Evolutionary conservation across 2,888 invertebrate genomes (phyloP).

Genomic region (Drosophila longiperda): DNA sequence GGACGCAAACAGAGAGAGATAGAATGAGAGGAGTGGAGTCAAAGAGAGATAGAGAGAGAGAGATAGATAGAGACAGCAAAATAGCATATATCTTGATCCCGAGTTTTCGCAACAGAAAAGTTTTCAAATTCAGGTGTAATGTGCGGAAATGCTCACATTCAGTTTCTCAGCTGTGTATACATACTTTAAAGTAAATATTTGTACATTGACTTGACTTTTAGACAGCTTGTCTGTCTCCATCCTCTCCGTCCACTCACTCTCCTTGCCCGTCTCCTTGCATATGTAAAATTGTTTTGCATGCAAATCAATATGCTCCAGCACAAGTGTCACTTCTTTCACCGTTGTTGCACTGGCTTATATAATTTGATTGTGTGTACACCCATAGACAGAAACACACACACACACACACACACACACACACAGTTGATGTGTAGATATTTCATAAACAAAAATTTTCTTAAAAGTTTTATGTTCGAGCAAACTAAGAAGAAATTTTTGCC

Average conservation of each 20-base stretch:
- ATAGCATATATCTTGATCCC: slow-evolving; percentile 49
- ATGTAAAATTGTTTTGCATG: slow-evolving; percentile 57
- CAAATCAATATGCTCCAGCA: slow-evolving; percentile 53
- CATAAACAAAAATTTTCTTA: slow-evolving; percentile 36
- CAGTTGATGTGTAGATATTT: slow-evolving; percentile 3
- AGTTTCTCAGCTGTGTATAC: slow-evolving; percentile 44
- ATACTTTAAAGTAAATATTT: slow-evolving; percentile 68
- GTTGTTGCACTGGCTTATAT: slow-evolving; percentile 46
- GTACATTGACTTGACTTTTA: slow-evolving; percentile 54
- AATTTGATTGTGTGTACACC: slow-evolving; percentile 48
- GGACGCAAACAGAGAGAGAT: slow-evolving; percentile 7
- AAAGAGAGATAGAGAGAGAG: background rate
- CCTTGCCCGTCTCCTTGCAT: slow-evolving; percentile 17
- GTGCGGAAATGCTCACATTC: slow-evolving; percentile 71
- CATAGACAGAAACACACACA: background rate
- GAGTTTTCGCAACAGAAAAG: slow-evolving; percentile 33
- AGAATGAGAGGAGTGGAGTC: background rate
- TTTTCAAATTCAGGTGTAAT: slow-evolving; percentile 72
- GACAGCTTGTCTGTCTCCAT: slow-evolving; percentile 33
- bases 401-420: background rate
- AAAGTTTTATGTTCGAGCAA: slow-evolving; percentile 15
- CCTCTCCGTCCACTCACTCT: background rate
- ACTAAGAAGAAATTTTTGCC: slow-evolving; percentile 34
- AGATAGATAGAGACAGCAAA: slow-evolving; percentile 14
- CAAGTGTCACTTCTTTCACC: slow-evolving; percentile 63